These are phyloP conservation scores for Martes flavigula DNA, from an alignment of 2,797 vertebrate species.

Conservation along the genomic window DNA sequence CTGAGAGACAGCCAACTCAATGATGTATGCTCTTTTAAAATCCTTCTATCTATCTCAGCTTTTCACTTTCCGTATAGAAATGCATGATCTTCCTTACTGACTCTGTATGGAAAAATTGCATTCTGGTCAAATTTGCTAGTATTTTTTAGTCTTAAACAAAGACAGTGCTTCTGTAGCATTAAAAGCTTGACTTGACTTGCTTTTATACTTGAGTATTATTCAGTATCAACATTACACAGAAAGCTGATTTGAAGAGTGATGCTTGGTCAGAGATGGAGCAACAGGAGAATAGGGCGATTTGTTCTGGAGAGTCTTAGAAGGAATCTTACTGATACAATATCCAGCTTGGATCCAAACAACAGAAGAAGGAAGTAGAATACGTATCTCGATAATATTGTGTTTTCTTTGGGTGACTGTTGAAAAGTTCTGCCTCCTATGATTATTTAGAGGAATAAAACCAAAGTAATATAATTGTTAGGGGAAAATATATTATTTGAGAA, in stretches of 20 bases:
- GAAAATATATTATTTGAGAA: neutral
- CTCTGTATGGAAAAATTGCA: conserved; percentile 55
- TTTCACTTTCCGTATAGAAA: conserved; percentile 42
- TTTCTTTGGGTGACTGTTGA: neutral
- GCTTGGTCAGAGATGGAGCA: neutral
- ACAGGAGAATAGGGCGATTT: neutral
- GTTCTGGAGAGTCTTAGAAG: neutral
- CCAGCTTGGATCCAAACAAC: neutral
- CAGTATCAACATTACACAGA: neutral
- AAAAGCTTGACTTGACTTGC: neutral
- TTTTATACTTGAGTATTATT: neutral
- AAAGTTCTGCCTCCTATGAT: neutral
- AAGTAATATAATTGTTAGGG: neutral
- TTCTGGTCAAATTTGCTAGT: neutral
- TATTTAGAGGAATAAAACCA: neutral
- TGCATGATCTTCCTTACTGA: conserved; percentile 11
- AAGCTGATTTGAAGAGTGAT: neutral
- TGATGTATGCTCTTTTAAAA: conserved; percentile 31
- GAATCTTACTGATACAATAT: neutral
- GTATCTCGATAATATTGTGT: neutral
- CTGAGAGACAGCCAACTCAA: conserved; percentile 5
- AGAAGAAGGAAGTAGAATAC: neutral
- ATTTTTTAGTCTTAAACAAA: neutral
- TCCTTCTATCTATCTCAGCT: conserved; percentile 39
- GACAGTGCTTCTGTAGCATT: neutral